Evolutionary conservation across 2,113 vertebrate species (phyloP).

Genomic region (Myotis davidii): DNA sequence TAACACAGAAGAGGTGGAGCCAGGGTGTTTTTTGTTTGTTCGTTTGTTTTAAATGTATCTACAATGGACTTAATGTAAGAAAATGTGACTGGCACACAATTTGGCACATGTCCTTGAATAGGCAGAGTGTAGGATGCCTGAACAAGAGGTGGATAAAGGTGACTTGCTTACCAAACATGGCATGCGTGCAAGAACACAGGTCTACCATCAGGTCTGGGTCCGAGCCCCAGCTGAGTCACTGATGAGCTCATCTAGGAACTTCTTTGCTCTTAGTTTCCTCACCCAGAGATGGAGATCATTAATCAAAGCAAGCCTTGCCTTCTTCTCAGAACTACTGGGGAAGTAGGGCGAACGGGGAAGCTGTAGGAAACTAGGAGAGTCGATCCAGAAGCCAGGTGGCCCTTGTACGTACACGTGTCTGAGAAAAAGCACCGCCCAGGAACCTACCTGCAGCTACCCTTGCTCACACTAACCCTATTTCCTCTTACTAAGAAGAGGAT

Average conservation of each 20-base stretch:
- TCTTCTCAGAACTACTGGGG: background rate
- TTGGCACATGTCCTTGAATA: background rate
- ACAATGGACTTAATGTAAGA: background rate
- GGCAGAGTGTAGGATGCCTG: background rate
- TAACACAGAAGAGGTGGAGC: background rate
- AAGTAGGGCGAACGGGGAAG: background rate
- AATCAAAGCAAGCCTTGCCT: background rate
- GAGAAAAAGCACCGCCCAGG: background rate
- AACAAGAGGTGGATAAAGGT: background rate
- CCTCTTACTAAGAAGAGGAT: constrained; percentile 8
- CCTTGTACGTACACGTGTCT: background rate
- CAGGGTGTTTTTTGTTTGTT: background rate
- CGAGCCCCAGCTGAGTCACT: background rate
- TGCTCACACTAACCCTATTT: background rate
- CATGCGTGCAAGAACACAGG: fast-evolving
- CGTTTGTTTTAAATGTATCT: background rate
- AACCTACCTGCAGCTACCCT: background rate
- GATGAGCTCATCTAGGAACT: background rate
- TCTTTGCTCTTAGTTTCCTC: background rate
- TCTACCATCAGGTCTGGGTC: background rate
- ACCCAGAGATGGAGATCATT: background rate
- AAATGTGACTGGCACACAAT: background rate
- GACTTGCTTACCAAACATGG: background rate
- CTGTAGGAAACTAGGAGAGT: background rate
- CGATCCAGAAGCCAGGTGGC: background rate